Conservation (phyloP, 2,888 invertebrate species). For the Drosophila flavopinicola region DNA sequence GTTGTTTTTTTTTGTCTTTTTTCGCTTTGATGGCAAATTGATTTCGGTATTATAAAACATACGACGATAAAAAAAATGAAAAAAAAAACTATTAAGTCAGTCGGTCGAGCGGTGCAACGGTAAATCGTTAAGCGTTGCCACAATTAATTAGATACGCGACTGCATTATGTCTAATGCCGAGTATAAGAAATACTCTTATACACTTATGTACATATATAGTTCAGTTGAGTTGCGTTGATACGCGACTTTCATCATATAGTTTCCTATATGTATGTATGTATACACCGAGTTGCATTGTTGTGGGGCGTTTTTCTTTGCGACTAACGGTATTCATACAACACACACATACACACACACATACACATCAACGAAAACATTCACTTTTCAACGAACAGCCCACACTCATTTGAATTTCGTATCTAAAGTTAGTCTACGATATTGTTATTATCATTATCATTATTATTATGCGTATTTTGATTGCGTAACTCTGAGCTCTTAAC, state of each 20-base stretch:
- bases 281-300: slow-evolving; percentile 52
- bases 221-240: too few relatives aligned
- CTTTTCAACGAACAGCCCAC: slow-evolving; percentile 57
- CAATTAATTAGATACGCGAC: slow-evolving; percentile 50
- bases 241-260: slow-evolving; percentile 55
- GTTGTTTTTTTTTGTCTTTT: slow-evolving; percentile 5
- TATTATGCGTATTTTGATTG: slow-evolving; percentile 38
- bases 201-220: slow-evolving; percentile 32
- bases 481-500: slow-evolving; percentile 41
- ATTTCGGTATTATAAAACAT: slow-evolving; percentile 57
- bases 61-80: background rate
- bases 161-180: slow-evolving; percentile 20
- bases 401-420: slow-evolving; percentile 43
- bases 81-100: slow-evolving; percentile 38
- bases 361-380: slow-evolving; percentile 45
- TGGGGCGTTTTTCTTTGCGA: slow-evolving; percentile 14
- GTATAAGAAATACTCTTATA: background rate
- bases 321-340: slow-evolving; percentile 52
- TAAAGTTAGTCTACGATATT: slow-evolving; percentile 40
- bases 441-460: slow-evolving; percentile 42
- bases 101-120: slow-evolving; percentile 44
- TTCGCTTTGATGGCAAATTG: slow-evolving; percentile 50
- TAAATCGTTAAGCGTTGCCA: slow-evolving; percentile 34
- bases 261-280: too few relatives aligned
- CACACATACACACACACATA: slow-evolving; percentile 1